Evolutionary conservation across 2,113 vertebrate genomes (phyloP).

Genomic region (Microcebus ravelobensis): DNA sequence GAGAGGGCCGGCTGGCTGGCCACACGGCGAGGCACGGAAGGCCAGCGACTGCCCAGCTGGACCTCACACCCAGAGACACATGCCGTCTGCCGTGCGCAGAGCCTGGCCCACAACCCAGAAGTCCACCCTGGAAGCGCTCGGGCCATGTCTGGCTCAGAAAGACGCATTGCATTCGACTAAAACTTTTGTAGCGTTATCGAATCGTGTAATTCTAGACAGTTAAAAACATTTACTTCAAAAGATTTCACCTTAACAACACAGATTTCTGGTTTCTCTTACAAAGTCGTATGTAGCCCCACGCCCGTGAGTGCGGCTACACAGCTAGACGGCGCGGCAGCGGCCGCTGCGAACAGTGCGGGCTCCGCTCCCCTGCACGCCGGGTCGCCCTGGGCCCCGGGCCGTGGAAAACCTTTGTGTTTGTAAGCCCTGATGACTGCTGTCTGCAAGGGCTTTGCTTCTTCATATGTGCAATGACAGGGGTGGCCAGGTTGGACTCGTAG

Average conservation of each 20-base stretch:
- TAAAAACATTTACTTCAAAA: slow-evolving; percentile 2
- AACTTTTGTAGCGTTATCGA: not conserved
- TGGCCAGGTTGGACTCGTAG: not conserved
- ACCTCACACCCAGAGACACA: not conserved
- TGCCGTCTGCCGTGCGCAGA: not conserved
- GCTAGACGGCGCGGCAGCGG: not conserved
- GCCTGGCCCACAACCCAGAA: not conserved
- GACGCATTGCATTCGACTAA: not conserved
- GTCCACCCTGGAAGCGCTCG: not conserved
- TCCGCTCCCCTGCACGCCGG: not conserved
- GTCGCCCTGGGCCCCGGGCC: not conserved
- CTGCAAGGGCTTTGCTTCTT: not conserved
- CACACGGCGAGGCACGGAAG: not conserved
- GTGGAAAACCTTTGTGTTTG: not conserved
- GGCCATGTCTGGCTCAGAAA: not conserved
- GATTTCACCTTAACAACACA: not conserved
- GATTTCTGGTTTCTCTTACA: not conserved
- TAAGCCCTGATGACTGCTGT: not conserved
- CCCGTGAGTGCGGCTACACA: not conserved
- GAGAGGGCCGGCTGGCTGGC: not conserved
- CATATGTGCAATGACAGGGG: not conserved
- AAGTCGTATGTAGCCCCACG: not conserved
- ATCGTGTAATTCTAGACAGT: not conserved
- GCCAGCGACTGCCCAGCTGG: slow-evolving; percentile 30
- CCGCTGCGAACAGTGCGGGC: fast-evolving